phyloP scores from a whole-genome alignment of 1,140 invertebrate genomes.

The Nylanderia fulva region DNA sequence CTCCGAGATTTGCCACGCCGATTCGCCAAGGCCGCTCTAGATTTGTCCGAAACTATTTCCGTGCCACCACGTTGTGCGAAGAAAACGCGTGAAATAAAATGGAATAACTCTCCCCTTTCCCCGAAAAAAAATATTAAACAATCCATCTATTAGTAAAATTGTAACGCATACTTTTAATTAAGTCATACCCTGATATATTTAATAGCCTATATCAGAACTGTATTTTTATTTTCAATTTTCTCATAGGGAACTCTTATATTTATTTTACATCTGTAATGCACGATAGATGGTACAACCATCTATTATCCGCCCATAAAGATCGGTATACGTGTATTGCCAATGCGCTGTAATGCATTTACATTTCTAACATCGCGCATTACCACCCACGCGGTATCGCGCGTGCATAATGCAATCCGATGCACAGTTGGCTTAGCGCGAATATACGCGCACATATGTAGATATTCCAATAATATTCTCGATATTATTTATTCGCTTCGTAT shows the following conservation, averaged over 20 bases:
- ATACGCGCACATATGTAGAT: neutral
- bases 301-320: constrained; percentile 34
- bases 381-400: constrained; percentile 31
- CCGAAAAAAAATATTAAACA: no score
- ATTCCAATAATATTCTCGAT: constrained; percentile 23
- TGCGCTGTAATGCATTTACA: constrained; percentile 40
- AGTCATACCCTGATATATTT: neutral
- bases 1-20: neutral
- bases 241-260: neutral
- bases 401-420: constrained; percentile 49
- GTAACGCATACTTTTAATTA: neutral
- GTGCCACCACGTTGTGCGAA: neutral
- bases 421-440: constrained; percentile 13
- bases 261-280: neutral
- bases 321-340: neutral
- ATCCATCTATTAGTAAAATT: neutral
- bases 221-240: constrained; percentile 1
- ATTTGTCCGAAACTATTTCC: constrained; percentile 48
- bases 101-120: neutral
- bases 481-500: constrained; percentile 46
- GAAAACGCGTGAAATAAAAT: neutral
- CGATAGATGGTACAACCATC: constrained; percentile 5
- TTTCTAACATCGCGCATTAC: constrained; percentile 42
- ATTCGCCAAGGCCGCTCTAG: constrained; percentile 43
- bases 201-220: no score